These are phyloP conservation scores for Axinella damicornis DNA, from an alignment of 37 sponge, comb jelly and placozoan species.

Conservation along the genomic window DNA sequence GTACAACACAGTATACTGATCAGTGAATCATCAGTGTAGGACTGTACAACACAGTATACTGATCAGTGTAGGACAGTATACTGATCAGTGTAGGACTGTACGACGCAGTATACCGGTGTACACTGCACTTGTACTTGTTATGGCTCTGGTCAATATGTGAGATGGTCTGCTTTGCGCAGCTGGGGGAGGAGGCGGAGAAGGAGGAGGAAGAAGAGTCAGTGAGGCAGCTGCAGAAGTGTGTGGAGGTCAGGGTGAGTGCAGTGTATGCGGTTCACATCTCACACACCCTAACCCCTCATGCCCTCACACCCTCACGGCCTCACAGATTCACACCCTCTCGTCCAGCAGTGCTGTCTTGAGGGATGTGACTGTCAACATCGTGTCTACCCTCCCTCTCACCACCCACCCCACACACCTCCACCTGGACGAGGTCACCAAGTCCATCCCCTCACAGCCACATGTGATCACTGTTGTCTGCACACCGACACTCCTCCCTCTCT, in stretches of 20 bases:
- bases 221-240: constrained; percentile 6
- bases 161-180: neutral
- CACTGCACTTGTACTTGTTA: too few species aligned
- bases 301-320: neutral
- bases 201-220: constrained; percentile 57
- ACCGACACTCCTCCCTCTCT: constrained; percentile 34
- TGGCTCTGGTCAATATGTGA: too few species aligned
- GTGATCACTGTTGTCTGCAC: constrained; percentile 55
- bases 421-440: constrained; percentile 19
- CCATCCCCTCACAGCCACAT: neutral
- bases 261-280: too few species aligned
- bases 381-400: constrained; percentile 53
- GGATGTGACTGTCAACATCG: constrained; percentile 28
- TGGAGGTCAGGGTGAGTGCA: constrained; percentile 9
- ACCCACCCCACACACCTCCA: constrained; percentile 52
- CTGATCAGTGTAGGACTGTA: too few species aligned
- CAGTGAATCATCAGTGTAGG: too few species aligned
- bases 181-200: constrained; percentile 37
- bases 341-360: neutral
- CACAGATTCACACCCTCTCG: too few species aligned
- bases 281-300: too few species aligned
- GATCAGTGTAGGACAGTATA: too few species aligned
- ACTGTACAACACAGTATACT: too few species aligned
- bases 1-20: too few species aligned
- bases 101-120: neutral